A percentile compares a stretch with the other conserved stretches of the same genome.
Conservation (phyloP, 2,113 vertebrate genomes). For the Mesoclemmys tuberculata region DNA sequence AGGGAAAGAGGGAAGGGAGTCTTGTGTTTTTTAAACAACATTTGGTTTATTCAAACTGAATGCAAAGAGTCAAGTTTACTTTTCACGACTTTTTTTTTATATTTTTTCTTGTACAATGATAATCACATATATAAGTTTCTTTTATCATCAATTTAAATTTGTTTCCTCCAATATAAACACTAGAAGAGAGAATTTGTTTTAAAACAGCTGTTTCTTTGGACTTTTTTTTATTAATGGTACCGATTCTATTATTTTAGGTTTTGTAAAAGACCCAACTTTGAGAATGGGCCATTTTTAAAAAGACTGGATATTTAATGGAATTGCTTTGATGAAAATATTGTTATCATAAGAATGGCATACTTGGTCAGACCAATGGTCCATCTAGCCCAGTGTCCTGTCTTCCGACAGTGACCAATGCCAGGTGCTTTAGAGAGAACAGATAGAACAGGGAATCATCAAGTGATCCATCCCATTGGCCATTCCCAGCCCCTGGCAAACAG, state of each 20-base stretch:
- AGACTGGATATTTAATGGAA: background rate
- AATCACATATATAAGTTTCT: background rate
- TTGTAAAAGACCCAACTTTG: background rate
- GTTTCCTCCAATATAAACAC: background rate
- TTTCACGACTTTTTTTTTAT: background rate
- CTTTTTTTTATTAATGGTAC: background rate
- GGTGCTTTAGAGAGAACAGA: too few relatives aligned
- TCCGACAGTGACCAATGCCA: too few relatives aligned
- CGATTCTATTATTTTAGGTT: background rate
- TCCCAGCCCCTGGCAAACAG: too few relatives aligned
- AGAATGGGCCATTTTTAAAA: background rate
- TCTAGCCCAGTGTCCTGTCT: too few relatives aligned
- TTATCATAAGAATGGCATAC: background rate
- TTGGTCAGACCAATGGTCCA: too few relatives aligned
- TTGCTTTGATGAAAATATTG: background rate
- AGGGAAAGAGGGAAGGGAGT: too few relatives aligned
- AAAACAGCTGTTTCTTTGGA: background rate
- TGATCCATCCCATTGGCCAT: too few relatives aligned
- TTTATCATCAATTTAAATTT: background rate
- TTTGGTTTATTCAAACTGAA: background rate
- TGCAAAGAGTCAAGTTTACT: background rate
- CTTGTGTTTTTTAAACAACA: too few relatives aligned
- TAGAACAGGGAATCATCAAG: too few relatives aligned
- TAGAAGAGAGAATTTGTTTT: background rate
- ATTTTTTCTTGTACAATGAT: background rate